Evolutionary conservation across 2,113 vertebrate species (phyloP), one percentile per base, ranked within the genome.

Genomic region (Otis tarda): DNA sequence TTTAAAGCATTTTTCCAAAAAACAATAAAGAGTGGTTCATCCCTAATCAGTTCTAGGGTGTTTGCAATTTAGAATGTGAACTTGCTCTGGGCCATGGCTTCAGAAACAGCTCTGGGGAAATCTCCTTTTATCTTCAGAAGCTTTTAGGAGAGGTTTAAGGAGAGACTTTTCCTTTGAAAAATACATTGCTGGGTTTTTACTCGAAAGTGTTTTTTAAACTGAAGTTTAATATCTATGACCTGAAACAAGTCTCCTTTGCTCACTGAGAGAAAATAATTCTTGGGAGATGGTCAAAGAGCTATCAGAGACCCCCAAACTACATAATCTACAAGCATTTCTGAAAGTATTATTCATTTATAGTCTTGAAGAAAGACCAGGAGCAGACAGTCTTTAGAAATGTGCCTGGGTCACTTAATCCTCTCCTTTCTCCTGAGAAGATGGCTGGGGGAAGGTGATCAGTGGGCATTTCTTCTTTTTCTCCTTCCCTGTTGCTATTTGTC

Each of bases 61-160:
- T 10, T 18, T 71, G 55, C 60, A 79, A 65, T 25, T 57, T 86
- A 89, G 55, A 55, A 83, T 37, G 45, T 52, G 76, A 87, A 71
- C 57, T 87, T 82, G 90, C 94, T 90, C 22, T 45, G 93, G 95
- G 93, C 96, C 59, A 50, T 8, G 35, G 89, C 65, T 94, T 87
- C 77, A 96, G 89, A 95, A 96, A 79, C 49, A 88, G 87, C 92
- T 94, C 89, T 87, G 35, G 91, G 84, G 95, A 96, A 57, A 95
- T 87, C 63, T 94, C 76, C 68, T 95, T 95, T 95, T 76, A 95
- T 96, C 91, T 91, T 92, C 73, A 88, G 60, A 78, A 83, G 93
- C 59, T 71, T 93, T 86, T 56, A 88, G 31, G 25, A 87, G 31
- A 93, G 28, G 31, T 39, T 86, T 77, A 85, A 59, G 59, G 63